Conservation (phyloP, 2,888 invertebrate species). For the Melanchra persicariae region DNA sequence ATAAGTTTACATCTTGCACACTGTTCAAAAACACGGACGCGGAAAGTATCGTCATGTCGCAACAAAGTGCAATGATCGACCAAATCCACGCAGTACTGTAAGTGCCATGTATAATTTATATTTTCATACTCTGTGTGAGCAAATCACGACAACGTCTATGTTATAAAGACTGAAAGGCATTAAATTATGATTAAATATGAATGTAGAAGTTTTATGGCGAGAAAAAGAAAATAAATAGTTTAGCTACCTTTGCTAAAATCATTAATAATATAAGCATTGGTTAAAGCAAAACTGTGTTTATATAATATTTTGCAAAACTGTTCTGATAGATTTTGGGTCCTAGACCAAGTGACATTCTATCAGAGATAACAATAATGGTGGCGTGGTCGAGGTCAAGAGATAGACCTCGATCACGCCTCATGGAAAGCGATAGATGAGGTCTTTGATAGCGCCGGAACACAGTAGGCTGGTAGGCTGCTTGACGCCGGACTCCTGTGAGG, state of each 20-base stretch:
- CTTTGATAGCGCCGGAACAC: too few species aligned
- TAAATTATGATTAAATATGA: neutral
- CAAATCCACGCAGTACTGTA: constrained; percentile 56
- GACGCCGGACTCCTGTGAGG: too few species aligned
- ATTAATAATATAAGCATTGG: too few species aligned
- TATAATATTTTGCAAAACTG: neutral
- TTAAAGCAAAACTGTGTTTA: too few species aligned
- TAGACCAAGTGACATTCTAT: too few species aligned
- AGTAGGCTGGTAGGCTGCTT: too few species aligned
- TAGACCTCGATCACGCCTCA: too few species aligned
- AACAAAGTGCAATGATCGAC: constrained; percentile 69
- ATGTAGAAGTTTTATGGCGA: neutral
- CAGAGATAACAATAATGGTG: too few species aligned
- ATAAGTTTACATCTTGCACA: constrained; percentile 53
- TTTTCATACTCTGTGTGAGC: constrained; percentile 17
- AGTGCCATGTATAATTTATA: constrained; percentile 31
- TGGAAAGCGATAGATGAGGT: too few species aligned
- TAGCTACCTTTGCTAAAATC: too few species aligned
- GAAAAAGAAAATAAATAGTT: neutral
- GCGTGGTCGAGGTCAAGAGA: too few species aligned
- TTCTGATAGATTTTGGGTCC: neutral
- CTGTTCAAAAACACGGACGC: constrained; percentile 60
- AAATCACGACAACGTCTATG: constrained; percentile 12
- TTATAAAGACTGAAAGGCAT: neutral
- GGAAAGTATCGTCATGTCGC: constrained; percentile 68